phyloP scores from a whole-genome alignment of 2,888 invertebrate species.

The Hartigia nigra region DNA sequence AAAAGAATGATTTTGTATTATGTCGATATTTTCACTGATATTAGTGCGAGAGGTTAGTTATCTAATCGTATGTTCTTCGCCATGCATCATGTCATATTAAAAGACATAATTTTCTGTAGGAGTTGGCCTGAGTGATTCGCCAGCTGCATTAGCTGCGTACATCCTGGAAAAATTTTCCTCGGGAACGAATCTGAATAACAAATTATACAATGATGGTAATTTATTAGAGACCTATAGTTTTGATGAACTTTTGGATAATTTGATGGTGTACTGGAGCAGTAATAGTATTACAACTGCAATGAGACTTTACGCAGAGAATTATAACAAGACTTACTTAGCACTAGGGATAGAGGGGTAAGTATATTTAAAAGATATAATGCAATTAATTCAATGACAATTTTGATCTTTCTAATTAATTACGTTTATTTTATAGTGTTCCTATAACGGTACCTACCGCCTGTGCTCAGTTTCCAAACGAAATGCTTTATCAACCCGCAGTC shows the following conservation, averaged over 20 bases:
- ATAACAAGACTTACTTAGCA: slow-evolving; percentile 57
- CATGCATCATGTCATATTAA: neutral
- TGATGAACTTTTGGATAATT: slow-evolving; percentile 67
- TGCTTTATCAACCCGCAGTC: slow-evolving; percentile 44
- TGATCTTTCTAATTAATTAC: neutral
- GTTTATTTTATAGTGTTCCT: slow-evolving; percentile 34
- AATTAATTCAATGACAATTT: neutral
- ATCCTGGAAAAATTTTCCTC: slow-evolving; percentile 87
- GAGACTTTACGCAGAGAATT: slow-evolving; percentile 74
- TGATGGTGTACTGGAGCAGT: slow-evolving; percentile 71
- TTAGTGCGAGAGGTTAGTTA: too few relatives aligned
- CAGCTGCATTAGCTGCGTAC: slow-evolving; percentile 88
- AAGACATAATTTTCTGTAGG: slow-evolving; percentile 67
- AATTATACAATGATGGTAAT: slow-evolving; percentile 73
- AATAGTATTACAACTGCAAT: slow-evolving; percentile 68
- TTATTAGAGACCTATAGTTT: slow-evolving; percentile 69
- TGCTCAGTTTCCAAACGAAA: slow-evolving; percentile 56
- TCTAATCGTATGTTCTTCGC: too few relatives aligned
- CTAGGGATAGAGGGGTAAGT: slow-evolving; percentile 65
- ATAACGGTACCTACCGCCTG: slow-evolving; percentile 53
- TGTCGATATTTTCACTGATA: too few relatives aligned
- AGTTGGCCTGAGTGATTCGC: slow-evolving; percentile 78
- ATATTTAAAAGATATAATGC: neutral
- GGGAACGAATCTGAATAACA: slow-evolving; percentile 71
- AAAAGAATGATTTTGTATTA: neutral